Percentiles rank a stretch among this genome's conserved stretches.
Conservation (phyloP, 2,888 invertebrate species). For the Chrysolina haemoptera region DNA sequence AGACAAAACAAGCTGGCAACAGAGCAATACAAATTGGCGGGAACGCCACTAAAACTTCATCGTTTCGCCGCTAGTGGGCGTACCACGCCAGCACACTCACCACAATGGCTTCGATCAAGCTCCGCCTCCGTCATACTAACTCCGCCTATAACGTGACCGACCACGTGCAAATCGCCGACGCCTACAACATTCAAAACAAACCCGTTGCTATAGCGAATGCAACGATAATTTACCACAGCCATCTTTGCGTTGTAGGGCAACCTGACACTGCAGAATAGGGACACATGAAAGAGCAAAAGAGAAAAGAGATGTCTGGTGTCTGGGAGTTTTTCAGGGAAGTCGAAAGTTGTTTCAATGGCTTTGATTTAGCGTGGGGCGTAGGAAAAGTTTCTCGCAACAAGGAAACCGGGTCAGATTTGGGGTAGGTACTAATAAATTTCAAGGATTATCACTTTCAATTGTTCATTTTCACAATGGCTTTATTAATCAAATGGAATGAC, state of each 20-base stretch:
- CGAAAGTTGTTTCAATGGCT: neutral
- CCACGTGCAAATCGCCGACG: slow-evolving; percentile 57
- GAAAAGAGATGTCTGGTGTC: slow-evolving; percentile 6
- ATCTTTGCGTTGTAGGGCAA: slow-evolving; percentile 54
- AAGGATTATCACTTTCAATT: too few relatives aligned
- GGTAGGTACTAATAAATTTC: too few relatives aligned
- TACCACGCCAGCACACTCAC: slow-evolving; percentile 38
- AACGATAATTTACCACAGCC: slow-evolving; percentile 53
- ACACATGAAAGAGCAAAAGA: slow-evolving; percentile 28
- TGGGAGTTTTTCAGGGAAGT: slow-evolving; percentile 32
- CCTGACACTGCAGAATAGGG: slow-evolving; percentile 38
- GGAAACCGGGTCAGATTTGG: too few relatives aligned
- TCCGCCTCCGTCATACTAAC: slow-evolving; percentile 52
- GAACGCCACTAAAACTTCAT: slow-evolving; percentile 28
- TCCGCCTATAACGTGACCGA: slow-evolving; percentile 54
- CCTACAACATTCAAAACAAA: slow-evolving; percentile 51
- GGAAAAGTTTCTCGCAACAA: neutral
- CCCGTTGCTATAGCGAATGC: slow-evolving; percentile 62
- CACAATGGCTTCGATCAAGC: slow-evolving; percentile 52
- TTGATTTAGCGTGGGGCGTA: slow-evolving; percentile 1
- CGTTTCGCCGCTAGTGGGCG: slow-evolving; percentile 42
- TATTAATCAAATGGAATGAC: too few relatives aligned
- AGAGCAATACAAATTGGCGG: slow-evolving; percentile 41
- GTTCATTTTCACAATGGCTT: too few relatives aligned
- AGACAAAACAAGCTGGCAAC: slow-evolving; percentile 22